Evolutionary conservation across 1,140 invertebrate species (phyloP).

Genomic region (Drosophila pectinifera): DNA sequence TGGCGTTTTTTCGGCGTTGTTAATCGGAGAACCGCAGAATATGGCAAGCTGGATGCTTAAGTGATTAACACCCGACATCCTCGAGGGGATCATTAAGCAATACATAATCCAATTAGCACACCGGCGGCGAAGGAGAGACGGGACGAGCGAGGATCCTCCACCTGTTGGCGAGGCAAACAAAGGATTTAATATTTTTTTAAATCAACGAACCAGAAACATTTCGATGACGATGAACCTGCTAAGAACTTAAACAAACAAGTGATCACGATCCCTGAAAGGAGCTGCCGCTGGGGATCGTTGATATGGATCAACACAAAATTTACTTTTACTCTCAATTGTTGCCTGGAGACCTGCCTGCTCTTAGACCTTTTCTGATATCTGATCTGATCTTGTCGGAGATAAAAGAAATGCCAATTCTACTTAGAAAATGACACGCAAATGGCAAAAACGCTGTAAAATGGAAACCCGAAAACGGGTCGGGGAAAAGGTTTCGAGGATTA

Average conservation of each 20-base stretch:
- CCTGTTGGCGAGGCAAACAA: constrained; percentile 62
- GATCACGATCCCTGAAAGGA: constrained; percentile 56
- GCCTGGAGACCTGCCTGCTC: constrained; percentile 3
- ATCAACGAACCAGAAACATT: constrained; percentile 76
- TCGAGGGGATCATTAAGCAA: constrained; percentile 73
- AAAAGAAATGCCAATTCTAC: constrained; percentile 79
- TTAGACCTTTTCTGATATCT: constrained; percentile 69
- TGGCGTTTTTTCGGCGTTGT: constrained; percentile 37
- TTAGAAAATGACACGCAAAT: constrained; percentile 79
- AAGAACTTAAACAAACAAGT: constrained; percentile 79
- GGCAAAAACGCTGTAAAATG: constrained; percentile 44
- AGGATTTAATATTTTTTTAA: constrained; percentile 74
- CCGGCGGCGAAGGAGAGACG: neutral
- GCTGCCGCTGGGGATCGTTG: constrained; percentile 9
- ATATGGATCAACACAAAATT: constrained; percentile 67
- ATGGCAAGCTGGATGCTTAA: constrained; percentile 46
- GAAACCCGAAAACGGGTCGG: constrained; percentile 8
- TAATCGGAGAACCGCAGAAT: constrained; percentile 57
- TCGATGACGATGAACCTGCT: constrained; percentile 67
- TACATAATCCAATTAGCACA: constrained; percentile 78
- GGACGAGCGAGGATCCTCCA: constrained; percentile 47
- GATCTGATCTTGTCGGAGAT: constrained; percentile 54
- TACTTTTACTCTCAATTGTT: constrained; percentile 78
- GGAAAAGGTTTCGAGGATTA: constrained; percentile 50
- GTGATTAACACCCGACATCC: constrained; percentile 64